Evolutionary conservation across 2,888 invertebrate species (phyloP).

Genomic region (Philaethria dido): DNA sequence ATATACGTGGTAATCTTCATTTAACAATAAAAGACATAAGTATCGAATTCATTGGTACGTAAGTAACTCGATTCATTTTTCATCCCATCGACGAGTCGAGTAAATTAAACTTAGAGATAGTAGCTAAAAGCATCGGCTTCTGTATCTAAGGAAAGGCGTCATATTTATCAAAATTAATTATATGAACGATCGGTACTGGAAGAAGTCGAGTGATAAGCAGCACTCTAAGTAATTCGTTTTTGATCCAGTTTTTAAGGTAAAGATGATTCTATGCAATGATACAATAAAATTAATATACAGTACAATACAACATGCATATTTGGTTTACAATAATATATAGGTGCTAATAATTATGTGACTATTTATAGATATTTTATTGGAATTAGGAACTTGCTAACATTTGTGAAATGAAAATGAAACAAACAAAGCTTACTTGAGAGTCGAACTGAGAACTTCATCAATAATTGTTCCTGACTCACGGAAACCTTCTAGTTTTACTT

Average conservation of each 20-base stretch:
- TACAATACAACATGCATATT: constrained; percentile 16
- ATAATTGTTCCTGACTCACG: no score
- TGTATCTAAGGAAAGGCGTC: constrained; percentile 73
- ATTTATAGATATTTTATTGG: no score
- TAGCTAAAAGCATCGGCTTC: constrained; percentile 76
- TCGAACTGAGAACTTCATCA: no score
- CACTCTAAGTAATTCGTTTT: constrained; percentile 45
- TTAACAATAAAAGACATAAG: constrained; percentile 30
- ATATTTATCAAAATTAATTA: constrained; percentile 77
- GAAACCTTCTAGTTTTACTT: no score
- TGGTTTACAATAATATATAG: neutral
- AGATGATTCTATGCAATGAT: constrained; percentile 19
- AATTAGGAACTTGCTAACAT: no score
- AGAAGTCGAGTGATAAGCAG: constrained; percentile 62
- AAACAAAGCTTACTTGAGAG: no score
- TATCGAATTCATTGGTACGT: constrained; percentile 31
- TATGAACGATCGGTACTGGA: constrained; percentile 72
- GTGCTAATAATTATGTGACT: no score
- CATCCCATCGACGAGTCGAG: constrained; percentile 57
- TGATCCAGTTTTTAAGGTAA: constrained; percentile 35
- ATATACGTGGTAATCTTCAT: constrained; percentile 16
- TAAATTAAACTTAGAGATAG: constrained; percentile 71
- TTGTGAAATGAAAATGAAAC: no score
- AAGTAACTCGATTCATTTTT: constrained; percentile 55
- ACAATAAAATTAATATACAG: no score